Evolutionary conservation across 2,797 vertebrate species (phyloP), one percentile per base, ranked within the genome.

Genomic region (Dromococcyx pavoninus): DNA sequence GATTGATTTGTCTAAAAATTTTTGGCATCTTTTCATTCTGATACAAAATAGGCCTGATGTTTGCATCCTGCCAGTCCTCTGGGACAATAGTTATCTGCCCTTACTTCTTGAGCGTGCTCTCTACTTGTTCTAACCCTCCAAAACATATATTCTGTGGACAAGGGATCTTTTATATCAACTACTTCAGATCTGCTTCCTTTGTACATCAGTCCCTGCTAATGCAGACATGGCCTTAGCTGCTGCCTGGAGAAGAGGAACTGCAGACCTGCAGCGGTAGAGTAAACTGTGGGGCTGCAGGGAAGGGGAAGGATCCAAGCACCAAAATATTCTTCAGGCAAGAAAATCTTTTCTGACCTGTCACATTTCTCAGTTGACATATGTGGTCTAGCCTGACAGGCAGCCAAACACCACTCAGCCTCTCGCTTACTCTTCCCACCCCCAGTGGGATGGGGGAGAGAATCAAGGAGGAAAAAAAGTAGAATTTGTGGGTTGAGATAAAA

Each of bases 131-230:
- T 62, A 84, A 1, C 11, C 25, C n/a, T 65, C 27, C 70, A 58
- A 46, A 78, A 37, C 3, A 2, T 5, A 1, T 6, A 4, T 37
- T 75, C 50, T 75, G 21, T 66, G 60, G 27, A 15, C 13, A 3
- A 5, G 25, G 27, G 18, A 43, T 41, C 35, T 91, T 88, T 67
- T 10, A 4, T 17, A 22, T 43, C 11, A 56, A 0, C n/a, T 69
- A 1, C 30, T 51, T 84, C 30, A 72, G 53, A 27, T 78, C 14
- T 89, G 3, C 13, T 86, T 14, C 44, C 37, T 46, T 71, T 65
- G 33, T 46, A 7, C 4, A 1, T 25, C 39, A 7, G 9, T 51
- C 19, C 65, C 41, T 0, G 9, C 32, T 62, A 19, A 15, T 2
- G 5, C 54, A 69, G 65, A 25, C 3, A 0, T 23, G 37, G 4